These are phyloP conservation scores for Brachirus orientalis DNA, from an alignment of 2,113 vertebrate species.

Conservation along the genomic window DNA sequence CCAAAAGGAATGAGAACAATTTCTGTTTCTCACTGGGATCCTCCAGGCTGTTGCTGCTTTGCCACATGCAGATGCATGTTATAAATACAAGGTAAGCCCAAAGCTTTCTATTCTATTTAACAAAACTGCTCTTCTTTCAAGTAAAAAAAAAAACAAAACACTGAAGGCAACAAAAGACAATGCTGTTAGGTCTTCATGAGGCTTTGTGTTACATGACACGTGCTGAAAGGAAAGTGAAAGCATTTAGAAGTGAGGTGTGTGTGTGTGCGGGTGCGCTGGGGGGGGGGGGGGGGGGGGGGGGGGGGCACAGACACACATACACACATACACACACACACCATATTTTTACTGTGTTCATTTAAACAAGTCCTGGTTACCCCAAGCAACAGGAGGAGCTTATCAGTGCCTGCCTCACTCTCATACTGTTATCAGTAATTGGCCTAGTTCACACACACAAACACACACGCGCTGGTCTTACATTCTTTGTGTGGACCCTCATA, in stretches of 20 bases:
- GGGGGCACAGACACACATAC: conserved; percentile 2
- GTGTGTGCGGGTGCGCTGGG: background rate
- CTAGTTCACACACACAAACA: conserved; percentile 63
- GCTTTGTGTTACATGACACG: conserved; percentile 28
- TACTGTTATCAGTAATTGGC: conserved; percentile 73
- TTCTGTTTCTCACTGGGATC: conserved; percentile 58
- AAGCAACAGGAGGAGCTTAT: conserved; percentile 74
- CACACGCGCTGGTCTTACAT: no score
- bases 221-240: conserved; percentile 75
- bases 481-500: no score
- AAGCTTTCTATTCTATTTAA: conserved; percentile 27
- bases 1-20: conserved; percentile 54
- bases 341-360: conserved; percentile 61
- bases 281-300: no score
- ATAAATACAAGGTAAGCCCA: conserved; percentile 67
- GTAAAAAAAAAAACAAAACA: background rate
- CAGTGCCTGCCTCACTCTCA: conserved; percentile 61
- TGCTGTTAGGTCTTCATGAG: background rate
- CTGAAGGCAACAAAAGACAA: background rate
- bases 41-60: conserved; percentile 49
- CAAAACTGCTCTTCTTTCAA: background rate
- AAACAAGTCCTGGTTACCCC: conserved; percentile 64
- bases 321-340: conserved; percentile 19
- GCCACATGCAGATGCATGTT: conserved; percentile 41
- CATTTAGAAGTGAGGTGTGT: conserved; percentile 14